A percentile compares a stretch with the other conserved stretches of the same genome.
phyloP scores from a whole-genome alignment of 1,140 invertebrate genomes.

The Paralvinella palmiformis region DNA sequence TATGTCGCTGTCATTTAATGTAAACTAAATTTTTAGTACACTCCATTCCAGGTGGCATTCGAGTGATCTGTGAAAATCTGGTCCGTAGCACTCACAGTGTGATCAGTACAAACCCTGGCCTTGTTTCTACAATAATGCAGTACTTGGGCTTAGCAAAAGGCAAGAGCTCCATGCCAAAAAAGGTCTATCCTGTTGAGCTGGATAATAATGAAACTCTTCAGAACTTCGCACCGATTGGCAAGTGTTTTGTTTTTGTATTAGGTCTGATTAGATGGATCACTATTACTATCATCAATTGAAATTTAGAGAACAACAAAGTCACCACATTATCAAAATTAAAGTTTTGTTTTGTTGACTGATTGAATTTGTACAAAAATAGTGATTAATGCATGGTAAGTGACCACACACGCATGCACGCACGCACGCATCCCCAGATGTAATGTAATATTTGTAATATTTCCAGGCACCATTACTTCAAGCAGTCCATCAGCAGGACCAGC shows the following conservation, averaged over 20 bases:
- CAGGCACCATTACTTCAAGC: slow-evolving; percentile 69
- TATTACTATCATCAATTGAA: no score
- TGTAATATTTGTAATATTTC: slow-evolving; percentile 9
- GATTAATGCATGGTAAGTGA: no score
- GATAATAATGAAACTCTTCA: slow-evolving; percentile 54
- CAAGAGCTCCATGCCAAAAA: slow-evolving; percentile 22
- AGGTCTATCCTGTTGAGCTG: slow-evolving; percentile 22
- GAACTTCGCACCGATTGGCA: slow-evolving; percentile 82
- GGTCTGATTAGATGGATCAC: no score
- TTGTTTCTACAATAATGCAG: slow-evolving; percentile 55
- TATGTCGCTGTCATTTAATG: no score
- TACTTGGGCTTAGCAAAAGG: slow-evolving; percentile 43
- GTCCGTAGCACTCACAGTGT: slow-evolving; percentile 49
- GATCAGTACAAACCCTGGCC: slow-evolving; percentile 51
- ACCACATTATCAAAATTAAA: no score
- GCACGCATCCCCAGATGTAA: no score
- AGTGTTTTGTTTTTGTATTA: slow-evolving; percentile 24
- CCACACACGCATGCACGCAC: no score
- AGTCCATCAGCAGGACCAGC: slow-evolving; percentile 81
- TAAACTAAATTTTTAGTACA: no score
- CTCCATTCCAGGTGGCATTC: slow-evolving; percentile 39
- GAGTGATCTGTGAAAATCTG: slow-evolving; percentile 50
- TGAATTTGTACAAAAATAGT: no score
- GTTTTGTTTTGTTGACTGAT: no score
- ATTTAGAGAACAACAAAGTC: no score